Percentiles rank a stretch among this genome's conserved stretches.
phyloP scores from a whole-genome alignment of 2,888 invertebrate species.

The Sipha maydis region DNA sequence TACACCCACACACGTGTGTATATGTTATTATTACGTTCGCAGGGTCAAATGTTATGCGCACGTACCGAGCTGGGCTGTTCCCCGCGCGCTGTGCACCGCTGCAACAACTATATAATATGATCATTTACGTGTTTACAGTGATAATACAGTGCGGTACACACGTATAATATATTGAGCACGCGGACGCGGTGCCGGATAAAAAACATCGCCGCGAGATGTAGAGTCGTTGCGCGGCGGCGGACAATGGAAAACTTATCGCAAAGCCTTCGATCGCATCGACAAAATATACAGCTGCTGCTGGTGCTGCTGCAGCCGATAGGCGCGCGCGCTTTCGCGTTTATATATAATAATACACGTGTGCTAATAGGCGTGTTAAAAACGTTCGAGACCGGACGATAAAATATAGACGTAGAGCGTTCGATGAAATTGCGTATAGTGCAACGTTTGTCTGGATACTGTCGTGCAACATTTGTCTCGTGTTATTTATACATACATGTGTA shows the following conservation, averaged over 20 bases:
- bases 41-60: conserved; percentile 29
- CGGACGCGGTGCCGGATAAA: neutral
- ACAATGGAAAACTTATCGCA: conserved; percentile 5
- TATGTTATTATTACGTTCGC: neutral
- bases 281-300: neutral
- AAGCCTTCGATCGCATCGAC: neutral
- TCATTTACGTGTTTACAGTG: neutral
- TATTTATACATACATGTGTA: too few relatives aligned
- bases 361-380: neutral
- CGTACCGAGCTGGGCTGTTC: neutral
- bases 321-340: neutral
- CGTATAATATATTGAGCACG: neutral
- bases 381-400: too few relatives aligned
- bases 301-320: neutral
- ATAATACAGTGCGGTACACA: neutral
- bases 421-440: neutral
- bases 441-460: neutral
- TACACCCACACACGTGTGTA: too few relatives aligned
- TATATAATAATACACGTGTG: neutral
- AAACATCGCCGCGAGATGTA: conserved; percentile 14
- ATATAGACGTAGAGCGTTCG: neutral
- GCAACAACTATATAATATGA: neutral
- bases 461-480: neutral
- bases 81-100: conserved; percentile 1
- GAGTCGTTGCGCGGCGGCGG: conserved; percentile 26